Percentiles rank a stretch among this genome's conserved stretches.
These are phyloP conservation scores for Hemistola chrysoprasaria DNA, from an alignment of 2,888 invertebrate species.

Conservation along the genomic window DNA sequence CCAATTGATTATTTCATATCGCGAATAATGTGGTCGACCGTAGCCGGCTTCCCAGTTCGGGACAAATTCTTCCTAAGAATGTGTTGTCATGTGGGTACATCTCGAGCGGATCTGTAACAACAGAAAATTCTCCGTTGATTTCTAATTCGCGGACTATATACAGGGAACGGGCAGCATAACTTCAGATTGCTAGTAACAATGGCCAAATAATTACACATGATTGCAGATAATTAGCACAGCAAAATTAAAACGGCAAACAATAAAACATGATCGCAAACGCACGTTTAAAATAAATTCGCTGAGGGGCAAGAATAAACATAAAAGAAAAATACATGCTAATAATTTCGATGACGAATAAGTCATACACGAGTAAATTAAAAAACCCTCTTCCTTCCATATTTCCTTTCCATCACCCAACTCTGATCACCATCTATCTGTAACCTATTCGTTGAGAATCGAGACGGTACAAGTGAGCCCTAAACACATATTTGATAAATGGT, in stretches of 20 bases:
- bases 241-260: slow-evolving; percentile 23
- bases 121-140: slow-evolving; percentile 43
- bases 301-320: slow-evolving; percentile 8
- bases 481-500: too few relatives aligned
- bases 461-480: too few relatives aligned
- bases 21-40: too few relatives aligned
- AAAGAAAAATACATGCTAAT: background rate
- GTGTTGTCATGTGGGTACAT: too few relatives aligned
- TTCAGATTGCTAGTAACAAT: slow-evolving; percentile 1
- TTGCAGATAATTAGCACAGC: slow-evolving; percentile 43
- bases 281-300: slow-evolving; percentile 4
- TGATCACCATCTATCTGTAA: too few relatives aligned
- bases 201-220: slow-evolving; percentile 20
- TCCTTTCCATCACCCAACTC: too few relatives aligned
- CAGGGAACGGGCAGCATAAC: background rate
- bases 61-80: too few relatives aligned
- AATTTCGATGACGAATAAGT: too few relatives aligned
- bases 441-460: too few relatives aligned
- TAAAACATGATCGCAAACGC: slow-evolving; percentile 25
- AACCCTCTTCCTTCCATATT: too few relatives aligned
- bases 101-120: slow-evolving; percentile 45
- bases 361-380: too few relatives aligned
- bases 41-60: too few relatives aligned
- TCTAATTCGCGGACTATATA: slow-evolving; percentile 15
- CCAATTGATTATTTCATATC: background rate